These are phyloP conservation scores for Drosophila truncata DNA, from an alignment of 1,140 invertebrate genomes.

Conservation along the genomic window DNA sequence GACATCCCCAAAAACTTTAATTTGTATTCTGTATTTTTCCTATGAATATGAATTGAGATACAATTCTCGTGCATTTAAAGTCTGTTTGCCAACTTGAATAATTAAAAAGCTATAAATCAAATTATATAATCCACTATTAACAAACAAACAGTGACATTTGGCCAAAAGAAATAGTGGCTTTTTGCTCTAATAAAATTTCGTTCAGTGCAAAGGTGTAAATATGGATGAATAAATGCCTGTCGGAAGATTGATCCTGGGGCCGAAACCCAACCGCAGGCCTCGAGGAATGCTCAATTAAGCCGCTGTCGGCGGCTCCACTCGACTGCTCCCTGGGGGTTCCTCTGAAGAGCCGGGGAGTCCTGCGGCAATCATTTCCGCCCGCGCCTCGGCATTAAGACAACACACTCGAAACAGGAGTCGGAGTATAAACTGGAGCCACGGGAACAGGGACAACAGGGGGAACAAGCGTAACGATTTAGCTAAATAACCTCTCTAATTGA, in stretches of 20 bases:
- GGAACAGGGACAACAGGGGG: constrained; percentile 14
- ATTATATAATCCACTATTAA: neutral
- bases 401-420: constrained; percentile 4
- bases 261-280: constrained; percentile 30
- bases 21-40: neutral
- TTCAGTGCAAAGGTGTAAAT: constrained; percentile 40
- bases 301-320: constrained; percentile 34
- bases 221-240: constrained; percentile 36
- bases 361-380: constrained; percentile 73
- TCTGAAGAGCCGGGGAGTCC: constrained; percentile 9
- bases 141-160: neutral
- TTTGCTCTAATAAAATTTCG: constrained; percentile 3
- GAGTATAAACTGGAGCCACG: neutral
- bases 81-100: neutral
- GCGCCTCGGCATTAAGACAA: constrained; percentile 57
- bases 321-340: constrained; percentile 51
- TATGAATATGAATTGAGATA: too few relatives aligned
- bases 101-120: neutral
- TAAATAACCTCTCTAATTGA: constrained; percentile 83
- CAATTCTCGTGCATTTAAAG: too few relatives aligned
- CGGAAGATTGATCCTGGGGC: constrained; percentile 21
- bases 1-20: neutral
- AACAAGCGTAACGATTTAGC: constrained; percentile 81
- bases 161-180: neutral
- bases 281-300: constrained; percentile 70